Conservation (phyloP, 2,113 vertebrate genomes). For the Calidris pugnax region DNA sequence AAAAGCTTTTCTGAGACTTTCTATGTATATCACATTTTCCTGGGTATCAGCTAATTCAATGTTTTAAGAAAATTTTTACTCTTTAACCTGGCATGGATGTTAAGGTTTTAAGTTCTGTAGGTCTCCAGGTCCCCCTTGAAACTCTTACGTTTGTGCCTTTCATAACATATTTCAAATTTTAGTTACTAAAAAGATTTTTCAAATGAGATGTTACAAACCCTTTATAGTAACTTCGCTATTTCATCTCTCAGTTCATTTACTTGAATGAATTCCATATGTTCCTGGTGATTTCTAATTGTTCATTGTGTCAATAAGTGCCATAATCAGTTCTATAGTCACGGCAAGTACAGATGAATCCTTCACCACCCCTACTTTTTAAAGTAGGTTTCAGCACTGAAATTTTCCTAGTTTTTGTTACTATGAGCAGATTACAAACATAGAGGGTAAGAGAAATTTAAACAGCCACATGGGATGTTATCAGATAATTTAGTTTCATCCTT, state of each 20-base stretch:
- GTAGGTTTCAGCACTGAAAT: neutral
- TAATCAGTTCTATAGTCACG: no score
- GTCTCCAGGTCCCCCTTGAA: neutral
- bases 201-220: neutral
- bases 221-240: neutral
- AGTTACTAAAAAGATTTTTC: neutral
- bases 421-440: neutral
- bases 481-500: neutral
- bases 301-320: neutral
- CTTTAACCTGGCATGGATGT: neutral
- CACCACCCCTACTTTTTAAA: neutral
- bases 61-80: neutral
- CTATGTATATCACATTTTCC: neutral
- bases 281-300: neutral
- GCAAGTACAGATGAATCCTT: neutral
- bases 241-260: neutral
- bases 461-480: neutral
- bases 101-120: neutral
- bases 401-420: neutral
- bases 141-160: neutral
- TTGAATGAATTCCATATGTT: neutral
- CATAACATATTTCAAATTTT: neutral
- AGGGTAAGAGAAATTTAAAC: neutral
- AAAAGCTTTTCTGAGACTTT: neutral
- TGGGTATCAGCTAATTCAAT: neutral